Percentiles rank a stretch among this genome's conserved stretches.
Evolutionary conservation across 2,113 vertebrate species (phyloP).

Genomic region (Narcine bancroftii): DNA sequence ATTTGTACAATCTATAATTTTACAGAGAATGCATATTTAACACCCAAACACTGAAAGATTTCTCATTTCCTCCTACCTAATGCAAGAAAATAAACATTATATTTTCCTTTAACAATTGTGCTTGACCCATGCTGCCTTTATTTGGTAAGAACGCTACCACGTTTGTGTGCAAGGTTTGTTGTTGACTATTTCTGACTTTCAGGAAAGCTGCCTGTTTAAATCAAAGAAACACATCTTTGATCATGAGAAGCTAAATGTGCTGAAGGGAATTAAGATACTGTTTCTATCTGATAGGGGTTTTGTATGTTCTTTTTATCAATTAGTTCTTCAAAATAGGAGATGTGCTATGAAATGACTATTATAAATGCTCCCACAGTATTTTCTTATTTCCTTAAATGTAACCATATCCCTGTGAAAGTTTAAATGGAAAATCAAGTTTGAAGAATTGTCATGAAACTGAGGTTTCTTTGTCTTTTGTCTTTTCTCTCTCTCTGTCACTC

Average conservation of each 20-base stretch:
- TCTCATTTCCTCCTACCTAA: background rate
- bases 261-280: background rate
- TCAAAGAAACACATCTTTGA: background rate
- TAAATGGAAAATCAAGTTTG: background rate
- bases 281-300: background rate
- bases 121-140: background rate
- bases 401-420: background rate
- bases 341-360: background rate
- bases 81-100: background rate
- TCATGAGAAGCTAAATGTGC: background rate
- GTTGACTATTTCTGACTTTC: background rate
- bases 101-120: background rate
- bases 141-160: background rate
- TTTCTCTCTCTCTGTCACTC: background rate
- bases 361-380: background rate
- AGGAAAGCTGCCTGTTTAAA: background rate
- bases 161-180: background rate
- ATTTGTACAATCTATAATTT: background rate
- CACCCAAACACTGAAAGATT: background rate
- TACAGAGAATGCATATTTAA: background rate
- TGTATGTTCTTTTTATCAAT: background rate
- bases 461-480: slow-evolving; percentile 17
- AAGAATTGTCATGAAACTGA: background rate
- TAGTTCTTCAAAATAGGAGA: background rate
- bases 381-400: background rate